Conservation (phyloP, 2,113 vertebrate genomes). For the Hemibagrus wyckioides region DNA sequence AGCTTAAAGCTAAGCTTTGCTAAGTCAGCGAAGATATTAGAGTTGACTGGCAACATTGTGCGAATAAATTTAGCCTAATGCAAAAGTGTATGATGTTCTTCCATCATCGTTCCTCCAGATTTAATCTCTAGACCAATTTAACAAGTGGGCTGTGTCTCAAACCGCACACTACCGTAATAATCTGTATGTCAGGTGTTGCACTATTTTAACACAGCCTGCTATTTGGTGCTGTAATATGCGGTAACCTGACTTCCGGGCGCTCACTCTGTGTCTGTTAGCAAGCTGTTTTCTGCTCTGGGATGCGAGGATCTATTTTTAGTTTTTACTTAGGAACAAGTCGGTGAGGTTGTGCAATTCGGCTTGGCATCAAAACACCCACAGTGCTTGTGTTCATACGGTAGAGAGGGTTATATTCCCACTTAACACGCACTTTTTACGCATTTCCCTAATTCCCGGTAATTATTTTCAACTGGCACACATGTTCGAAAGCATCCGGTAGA, state of each 20-base stretch:
- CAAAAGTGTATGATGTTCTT: neutral
- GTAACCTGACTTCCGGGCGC: constrained; percentile 13
- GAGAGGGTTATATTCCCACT: constrained; percentile 32
- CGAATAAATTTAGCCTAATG: neutral
- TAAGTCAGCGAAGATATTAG: too few relatives aligned
- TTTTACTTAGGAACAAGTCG: constrained; percentile 19
- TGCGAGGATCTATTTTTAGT: constrained; percentile 40
- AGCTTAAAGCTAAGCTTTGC: too few relatives aligned
- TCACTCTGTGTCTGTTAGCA: constrained; percentile 20
- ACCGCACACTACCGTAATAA: neutral
- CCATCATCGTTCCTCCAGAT: neutral
- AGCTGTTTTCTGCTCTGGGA: constrained; percentile 30
- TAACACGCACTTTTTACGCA: constrained; percentile 28
- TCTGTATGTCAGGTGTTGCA: neutral
- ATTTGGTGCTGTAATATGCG: neutral
- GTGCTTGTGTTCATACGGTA: constrained; percentile 30
- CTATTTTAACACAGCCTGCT: constrained; percentile 2
- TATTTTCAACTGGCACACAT: constrained; percentile 41
- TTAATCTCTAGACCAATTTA: neutral
- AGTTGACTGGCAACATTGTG: too few relatives aligned
- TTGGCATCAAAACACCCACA: constrained; percentile 45
- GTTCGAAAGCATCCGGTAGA: constrained; percentile 29
- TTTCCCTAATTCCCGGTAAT: constrained; percentile 52
- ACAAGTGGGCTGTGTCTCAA: neutral
- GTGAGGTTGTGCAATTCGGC: constrained; percentile 10